These are phyloP conservation scores for Maniola hyperantus DNA, from an alignment of 2,888 invertebrate species.

Conservation along the genomic window DNA sequence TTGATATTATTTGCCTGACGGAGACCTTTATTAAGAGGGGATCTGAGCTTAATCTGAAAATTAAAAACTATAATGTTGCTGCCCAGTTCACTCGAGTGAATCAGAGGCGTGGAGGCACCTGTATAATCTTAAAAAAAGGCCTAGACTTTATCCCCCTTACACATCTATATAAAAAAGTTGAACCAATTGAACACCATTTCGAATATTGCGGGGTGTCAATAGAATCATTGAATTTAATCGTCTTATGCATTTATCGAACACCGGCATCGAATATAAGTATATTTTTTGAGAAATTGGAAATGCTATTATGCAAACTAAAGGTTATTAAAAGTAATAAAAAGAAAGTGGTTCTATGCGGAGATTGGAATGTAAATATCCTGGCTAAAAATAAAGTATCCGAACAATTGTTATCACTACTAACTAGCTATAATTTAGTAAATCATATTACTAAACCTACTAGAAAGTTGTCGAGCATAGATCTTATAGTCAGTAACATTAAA, in stretches of 20 bases:
- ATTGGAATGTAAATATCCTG: background rate
- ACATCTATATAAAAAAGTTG: background rate
- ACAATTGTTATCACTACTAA: too few species aligned
- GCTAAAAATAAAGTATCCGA: background rate
- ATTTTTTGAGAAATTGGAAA: background rate
- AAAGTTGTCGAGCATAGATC: too few species aligned
- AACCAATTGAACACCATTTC: conserved; percentile 1
- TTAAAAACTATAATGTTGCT: background rate
- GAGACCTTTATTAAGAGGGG: conserved; percentile 1
- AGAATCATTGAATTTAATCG: too few species aligned
- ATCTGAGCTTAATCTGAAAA: background rate
- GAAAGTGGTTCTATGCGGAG: background rate
- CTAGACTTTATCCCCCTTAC: background rate
- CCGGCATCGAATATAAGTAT: conserved; percentile 2
- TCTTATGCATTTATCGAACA: background rate
- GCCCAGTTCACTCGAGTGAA: background rate
- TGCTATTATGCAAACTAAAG: background rate
- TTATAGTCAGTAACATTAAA: too few species aligned
- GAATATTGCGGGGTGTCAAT: too few species aligned
- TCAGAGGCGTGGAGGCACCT: background rate
- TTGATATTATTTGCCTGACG: background rate
- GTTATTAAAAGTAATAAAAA: conserved; percentile 1
- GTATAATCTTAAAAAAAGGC: background rate
- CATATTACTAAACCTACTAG: too few species aligned
- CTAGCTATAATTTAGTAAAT: too few species aligned